These are phyloP conservation scores for Mactromeris polynyma DNA, from an alignment of 2,888 invertebrate species.

Conservation along the genomic window DNA sequence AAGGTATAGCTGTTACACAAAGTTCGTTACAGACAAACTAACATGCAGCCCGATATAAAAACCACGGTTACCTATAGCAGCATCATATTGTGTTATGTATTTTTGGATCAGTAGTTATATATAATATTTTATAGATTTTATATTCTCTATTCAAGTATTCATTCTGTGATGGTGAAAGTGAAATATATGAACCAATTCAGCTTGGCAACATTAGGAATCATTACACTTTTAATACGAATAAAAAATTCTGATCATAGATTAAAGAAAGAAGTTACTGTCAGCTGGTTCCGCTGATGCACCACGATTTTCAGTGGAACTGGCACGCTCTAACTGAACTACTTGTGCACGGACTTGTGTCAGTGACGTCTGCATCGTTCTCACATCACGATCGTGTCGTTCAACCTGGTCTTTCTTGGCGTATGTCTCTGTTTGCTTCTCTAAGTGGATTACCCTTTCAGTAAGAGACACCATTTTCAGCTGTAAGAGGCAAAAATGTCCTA, in stretches of 20 bases:
- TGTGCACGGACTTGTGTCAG: constrained; percentile 65
- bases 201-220: not conserved
- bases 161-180: too few species aligned
- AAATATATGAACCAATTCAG: not conserved
- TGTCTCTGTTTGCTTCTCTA: constrained; percentile 71
- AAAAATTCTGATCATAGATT: not conserved
- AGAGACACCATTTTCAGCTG: constrained; percentile 72
- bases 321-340: constrained; percentile 63
- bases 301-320: not conserved
- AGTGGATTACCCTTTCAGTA: constrained; percentile 71
- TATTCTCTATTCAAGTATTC: too few species aligned
- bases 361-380: constrained; percentile 61
- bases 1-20: too few species aligned
- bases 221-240: not conserved
- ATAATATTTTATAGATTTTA: too few species aligned
- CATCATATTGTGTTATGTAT: too few species aligned
- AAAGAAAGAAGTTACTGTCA: not conserved
- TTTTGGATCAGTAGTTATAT: too few species aligned
- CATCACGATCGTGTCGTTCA: constrained; percentile 67
- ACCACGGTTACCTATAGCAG: too few species aligned
- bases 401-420: constrained; percentile 67
- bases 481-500: too few species aligned
- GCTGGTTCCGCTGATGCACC: constrained; percentile 1
- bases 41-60: too few species aligned
- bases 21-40: too few species aligned